Evolutionary conservation across 1,140 invertebrate species (phyloP).

Genomic region (Planococcus citri): DNA sequence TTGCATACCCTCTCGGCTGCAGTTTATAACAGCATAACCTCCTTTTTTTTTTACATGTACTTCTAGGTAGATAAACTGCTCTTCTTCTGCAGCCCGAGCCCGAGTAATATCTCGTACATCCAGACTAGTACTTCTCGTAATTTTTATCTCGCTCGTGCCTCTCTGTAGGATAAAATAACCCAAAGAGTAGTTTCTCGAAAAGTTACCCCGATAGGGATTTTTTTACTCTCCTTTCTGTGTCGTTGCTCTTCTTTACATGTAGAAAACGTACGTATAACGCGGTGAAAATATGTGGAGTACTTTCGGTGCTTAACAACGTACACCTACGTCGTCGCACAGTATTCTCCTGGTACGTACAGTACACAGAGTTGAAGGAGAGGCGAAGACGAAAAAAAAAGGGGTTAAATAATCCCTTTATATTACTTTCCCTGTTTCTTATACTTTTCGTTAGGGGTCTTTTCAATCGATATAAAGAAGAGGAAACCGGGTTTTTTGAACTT

Average conservation of each 20-base stretch:
- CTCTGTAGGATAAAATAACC: too few relatives aligned
- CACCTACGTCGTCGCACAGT: not conserved
- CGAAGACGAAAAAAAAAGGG: conserved; percentile 16
- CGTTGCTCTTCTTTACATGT: too few relatives aligned
- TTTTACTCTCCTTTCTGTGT: too few relatives aligned
- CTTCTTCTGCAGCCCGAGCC: not conserved
- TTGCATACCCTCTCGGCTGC: conserved; percentile 18
- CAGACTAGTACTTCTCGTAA: too few relatives aligned
- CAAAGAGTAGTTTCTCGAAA: too few relatives aligned
- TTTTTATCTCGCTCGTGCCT: too few relatives aligned
- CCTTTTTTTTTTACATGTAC: not conserved
- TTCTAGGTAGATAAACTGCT: not conserved
- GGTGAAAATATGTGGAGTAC: not conserved
- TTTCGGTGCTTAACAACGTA: not conserved
- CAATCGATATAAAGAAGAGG: conserved; percentile 15
- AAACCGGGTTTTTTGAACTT: conserved; percentile 20
- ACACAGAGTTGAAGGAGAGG: not conserved
- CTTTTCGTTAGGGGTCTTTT: conserved; percentile 13
- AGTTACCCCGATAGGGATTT: too few relatives aligned
- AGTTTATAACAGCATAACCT: conserved; percentile 10
- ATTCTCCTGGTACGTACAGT: conserved; percentile 9
- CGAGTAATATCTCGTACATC: not conserved
- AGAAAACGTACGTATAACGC: too few relatives aligned
- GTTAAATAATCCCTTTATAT: conserved; percentile 14
- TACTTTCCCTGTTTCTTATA: conserved; percentile 12